Evolutionary conservation across 2,888 invertebrate species (phyloP), one percentile per base, ranked within the genome.

Genomic region (Digitonthophagus gazella): DNA sequence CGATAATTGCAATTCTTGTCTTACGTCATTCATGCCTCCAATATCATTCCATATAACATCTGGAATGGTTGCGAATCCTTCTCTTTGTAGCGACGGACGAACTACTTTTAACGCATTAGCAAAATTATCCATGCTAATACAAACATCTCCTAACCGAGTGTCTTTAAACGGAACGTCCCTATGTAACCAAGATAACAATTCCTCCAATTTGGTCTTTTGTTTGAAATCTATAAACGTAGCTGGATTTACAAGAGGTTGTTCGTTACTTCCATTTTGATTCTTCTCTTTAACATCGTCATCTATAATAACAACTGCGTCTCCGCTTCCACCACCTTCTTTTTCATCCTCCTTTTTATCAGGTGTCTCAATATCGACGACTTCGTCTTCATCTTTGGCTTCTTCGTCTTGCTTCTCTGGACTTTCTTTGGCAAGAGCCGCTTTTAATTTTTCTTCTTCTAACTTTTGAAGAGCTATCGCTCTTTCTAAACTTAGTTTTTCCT

Each of bases 41-140:
- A 99, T 90, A 84, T 99, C 97, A 55, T 95, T 90, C 98, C 98
- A 99, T 0, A 95, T 95, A 0, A 96, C 95, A 85, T 97, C 96
- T 1, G 99, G 98, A 11, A 99, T 96, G 0, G 97, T 97, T 1
- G 95, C 95, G 83, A 99, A 98, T 65, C 98, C 98, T 85, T 99
- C 98, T 74, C 98, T 86, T 77, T 97, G 97, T 0, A 97, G 93
- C 65, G 96, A 95, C 0, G 98, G 98, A 80, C 96, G 95, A 3
- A 96, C 92, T 67, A 89, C 85, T 80, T 92, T 91, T 19, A 96
- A 82, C 2, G 96, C 96, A 75, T 85, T 86, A 67, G 89, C 79
- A 76, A 95, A 95, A 80, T 97, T 96, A 3, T 88, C 87, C 78
- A 91, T 87, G 57, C 89, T 89, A 14, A 96, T 89, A 70, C 85